Percentiles rank a stretch among this genome's conserved stretches.
These are phyloP conservation scores for Zelleria hepariella DNA, from an alignment of 2,888 invertebrate species.

Conservation along the genomic window DNA sequence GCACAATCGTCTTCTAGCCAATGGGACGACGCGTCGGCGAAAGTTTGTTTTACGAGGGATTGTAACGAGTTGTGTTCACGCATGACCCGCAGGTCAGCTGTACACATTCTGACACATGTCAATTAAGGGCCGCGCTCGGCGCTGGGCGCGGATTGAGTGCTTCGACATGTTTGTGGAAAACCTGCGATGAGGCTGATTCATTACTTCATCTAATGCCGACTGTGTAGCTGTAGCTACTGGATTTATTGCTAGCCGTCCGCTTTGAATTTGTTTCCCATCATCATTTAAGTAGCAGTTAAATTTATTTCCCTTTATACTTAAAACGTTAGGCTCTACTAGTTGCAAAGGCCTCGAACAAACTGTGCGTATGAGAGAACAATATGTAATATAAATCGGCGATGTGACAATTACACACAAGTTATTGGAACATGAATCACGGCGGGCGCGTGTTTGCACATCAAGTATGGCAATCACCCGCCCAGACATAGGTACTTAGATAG, in stretches of 20 bases:
- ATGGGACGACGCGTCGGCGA: conserved; percentile 29
- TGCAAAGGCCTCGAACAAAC: background rate
- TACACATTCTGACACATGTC: conserved; percentile 69
- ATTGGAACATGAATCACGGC: conserved; percentile 4
- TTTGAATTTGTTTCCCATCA: conserved; percentile 30
- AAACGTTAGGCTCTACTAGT: conserved; percentile 1
- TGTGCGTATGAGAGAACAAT: conserved; percentile 1
- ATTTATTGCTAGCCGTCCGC: conserved; percentile 28
- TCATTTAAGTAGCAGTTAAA: conserved; percentile 9
- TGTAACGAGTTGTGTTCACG: conserved; percentile 59
- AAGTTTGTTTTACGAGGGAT: conserved; percentile 49
- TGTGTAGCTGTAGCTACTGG: conserved; percentile 7
- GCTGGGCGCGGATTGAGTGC: conserved; percentile 61
- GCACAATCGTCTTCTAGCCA: conserved; percentile 36
- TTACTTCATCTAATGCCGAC: conserved; percentile 34
- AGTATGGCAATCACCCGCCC: conserved; percentile 4
- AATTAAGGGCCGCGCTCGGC: conserved; percentile 55
- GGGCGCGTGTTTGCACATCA: background rate
- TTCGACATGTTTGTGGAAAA: conserved; percentile 67
- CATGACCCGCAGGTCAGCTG: conserved; percentile 63
- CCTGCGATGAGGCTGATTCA: conserved; percentile 60
- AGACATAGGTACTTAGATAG: background rate
- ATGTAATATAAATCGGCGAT: conserved; percentile 3
- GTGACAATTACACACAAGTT: conserved; percentile 8
- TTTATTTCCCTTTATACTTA: background rate